Evolutionary conservation across 2,888 invertebrate species (phyloP).

Genomic region (Hylaea fasciaria): DNA sequence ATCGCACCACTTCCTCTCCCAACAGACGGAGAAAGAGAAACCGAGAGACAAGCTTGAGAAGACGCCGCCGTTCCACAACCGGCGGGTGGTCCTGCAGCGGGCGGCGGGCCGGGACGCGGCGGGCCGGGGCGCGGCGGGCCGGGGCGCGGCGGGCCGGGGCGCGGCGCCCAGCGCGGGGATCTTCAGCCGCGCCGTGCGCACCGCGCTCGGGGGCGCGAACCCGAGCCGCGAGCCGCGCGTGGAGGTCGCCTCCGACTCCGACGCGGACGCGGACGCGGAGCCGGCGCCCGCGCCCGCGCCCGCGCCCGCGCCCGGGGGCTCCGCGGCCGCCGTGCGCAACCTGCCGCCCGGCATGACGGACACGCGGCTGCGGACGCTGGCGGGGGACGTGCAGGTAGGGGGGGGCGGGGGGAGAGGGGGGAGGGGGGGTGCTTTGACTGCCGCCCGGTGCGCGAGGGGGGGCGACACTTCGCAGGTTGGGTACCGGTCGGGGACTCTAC

Average conservation of each 20-base stretch:
- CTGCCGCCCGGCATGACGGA: conserved; percentile 79
- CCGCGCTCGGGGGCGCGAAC: conserved; percentile 53
- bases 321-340: conserved; percentile 62
- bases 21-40: conserved; percentile 31
- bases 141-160: conserved; percentile 63
- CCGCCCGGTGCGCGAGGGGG: too few species aligned
- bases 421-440: too few species aligned
- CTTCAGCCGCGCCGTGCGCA: conserved; percentile 73
- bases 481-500: too few species aligned
- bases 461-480: too few species aligned
- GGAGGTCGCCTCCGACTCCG: conserved; percentile 62
- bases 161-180: conserved; percentile 67
- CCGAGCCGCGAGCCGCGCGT: conserved; percentile 53
- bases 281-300: conserved; percentile 43
- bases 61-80: conserved; percentile 55
- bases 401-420: background rate
- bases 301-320: conserved; percentile 47
- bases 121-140: conserved; percentile 61
- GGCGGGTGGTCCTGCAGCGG: conserved; percentile 72
- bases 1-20: too few species aligned
- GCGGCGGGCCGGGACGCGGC: conserved; percentile 62
- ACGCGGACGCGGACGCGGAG: conserved; percentile 53
- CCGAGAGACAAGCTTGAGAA: conserved; percentile 45
- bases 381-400: conserved; percentile 80
- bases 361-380: conserved; percentile 71